Base-by-base conservation (phyloP, 1,140 invertebrate species). In the Temnothorax nylanderi region DNA sequence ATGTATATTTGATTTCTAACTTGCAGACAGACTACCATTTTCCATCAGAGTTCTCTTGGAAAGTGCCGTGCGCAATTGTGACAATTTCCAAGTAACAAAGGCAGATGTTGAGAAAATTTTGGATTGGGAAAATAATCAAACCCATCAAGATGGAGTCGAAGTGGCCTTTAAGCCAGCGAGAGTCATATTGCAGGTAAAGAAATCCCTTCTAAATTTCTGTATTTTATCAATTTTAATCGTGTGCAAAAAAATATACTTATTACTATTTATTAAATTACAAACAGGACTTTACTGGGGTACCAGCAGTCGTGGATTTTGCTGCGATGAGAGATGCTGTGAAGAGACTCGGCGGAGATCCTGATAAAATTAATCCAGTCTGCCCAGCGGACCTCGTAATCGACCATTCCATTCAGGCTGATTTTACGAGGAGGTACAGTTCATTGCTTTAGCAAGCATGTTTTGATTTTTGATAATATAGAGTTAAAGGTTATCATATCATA, bases 361-460 rank as follows among this genome's bases (percentile, higher is more conserved):
- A 99, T 86, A 98, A 98, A 95, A 99, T 99, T 88, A 99, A 99
- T 96, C 99, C 99, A 2, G 97, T 99, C 64, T 99, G 99, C 94
- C 99, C 99, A 7, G 98, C 99, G 3, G 99, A 99, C 96, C 96
- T 99, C 78, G 99, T 99, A 54, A 99, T 99, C 89, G 99, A 99
- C 96, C 99, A 99, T 95, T 99, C 99, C 0, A 97, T 99, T 65
- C 99, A 99, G 96, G 99, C 99, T 34, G 99, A 99, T 95, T 99
- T 98, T 93, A 97, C 97, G 8, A 96, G 98, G 95, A 97, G 97
- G 98, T 99, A 96, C 96, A 41, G 6, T 84, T 90, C 41, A 67
- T 69, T 86, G 41, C 16, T 71, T 56, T 56, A 56, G 3, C 51
- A 75, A 62, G 1, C n/a, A 26, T 62, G 2, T 60, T 47, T 54